Evolutionary conservation across 2,113 vertebrate species (phyloP), one percentile per base, ranked within the genome.

Genomic region (Hypocryptadius cinnamomeus): DNA sequence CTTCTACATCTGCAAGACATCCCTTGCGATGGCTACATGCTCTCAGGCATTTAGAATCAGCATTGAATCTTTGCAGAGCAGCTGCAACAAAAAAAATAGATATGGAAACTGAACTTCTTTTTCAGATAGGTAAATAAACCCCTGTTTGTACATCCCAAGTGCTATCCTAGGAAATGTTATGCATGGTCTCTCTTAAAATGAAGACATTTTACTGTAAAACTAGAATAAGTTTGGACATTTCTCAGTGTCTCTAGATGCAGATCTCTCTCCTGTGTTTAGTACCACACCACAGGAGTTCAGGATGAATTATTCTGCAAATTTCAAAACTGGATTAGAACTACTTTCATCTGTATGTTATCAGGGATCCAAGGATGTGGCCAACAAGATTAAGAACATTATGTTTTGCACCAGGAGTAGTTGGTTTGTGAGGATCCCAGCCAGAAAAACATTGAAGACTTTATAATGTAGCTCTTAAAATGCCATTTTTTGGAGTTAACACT

Each of bases 51-150:
- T 96, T 98, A 70, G 96, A 97, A 59, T 92, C 90, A 48, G 98
- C 98, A 23, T 13, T 98, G 91, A 85, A 83, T 37, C 97, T 99
- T 50, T 98, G 97, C 79, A 96, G 84, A 89, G 53, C 61, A 51
- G 95, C 97, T 30, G 95, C 96, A 44, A 93, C n/a, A 79, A 94
- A 92, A 91, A 96, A 98, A 44, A 4, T 53, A 27, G 97, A 98
- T 81, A 88, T 99, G 71, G 98, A 98, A 95, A 97, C 97, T 31
- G 98, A 99, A 85, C 94, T 98, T 48, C 97, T 98, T 44, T 98
- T 98, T 96, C 97, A 97, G 72, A 98, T 97, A 97, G 98, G 98
- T 98, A 89, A 92, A 83, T 56, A 59, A 54, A 78, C 22, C n/a
- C 40, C 31, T 50, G 5, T 59, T 65, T 70, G 15, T 86, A 61